Conservation (phyloP, 2,888 invertebrate species). For the Drosophila barbarae region DNA sequence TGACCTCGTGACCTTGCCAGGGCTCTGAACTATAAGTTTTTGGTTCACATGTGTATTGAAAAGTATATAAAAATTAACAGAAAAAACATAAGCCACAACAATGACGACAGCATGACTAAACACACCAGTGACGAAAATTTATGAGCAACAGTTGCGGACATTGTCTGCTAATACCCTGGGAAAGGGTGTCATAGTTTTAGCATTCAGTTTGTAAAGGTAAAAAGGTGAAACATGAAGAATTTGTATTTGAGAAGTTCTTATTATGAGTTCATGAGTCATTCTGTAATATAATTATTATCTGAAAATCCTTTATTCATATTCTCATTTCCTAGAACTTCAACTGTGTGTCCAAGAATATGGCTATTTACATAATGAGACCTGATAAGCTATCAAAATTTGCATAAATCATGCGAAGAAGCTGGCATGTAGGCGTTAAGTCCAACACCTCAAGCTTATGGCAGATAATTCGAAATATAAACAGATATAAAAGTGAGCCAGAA, state of each 20-base stretch:
- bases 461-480: conserved; percentile 17
- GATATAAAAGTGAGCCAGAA: conserved; percentile 5
- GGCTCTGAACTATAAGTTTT: conserved; percentile 63
- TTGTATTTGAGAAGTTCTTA: too few relatives aligned
- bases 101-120: conserved; percentile 56
- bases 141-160: conserved; percentile 42
- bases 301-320: conserved; percentile 11
- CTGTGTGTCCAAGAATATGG: conserved; percentile 47
- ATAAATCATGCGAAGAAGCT: conserved; percentile 23
- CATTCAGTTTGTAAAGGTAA: neutral
- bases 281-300: neutral
- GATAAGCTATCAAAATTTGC: conserved; percentile 42
- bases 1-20: conserved; percentile 60
- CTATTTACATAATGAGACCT: conserved; percentile 28
- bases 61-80: conserved; percentile 14
- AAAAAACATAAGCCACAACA: conserved; percentile 29
- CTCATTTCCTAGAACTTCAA: conserved; percentile 45
- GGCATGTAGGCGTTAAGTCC: conserved; percentile 30
- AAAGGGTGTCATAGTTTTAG: neutral
- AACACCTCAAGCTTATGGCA: conserved; percentile 36
- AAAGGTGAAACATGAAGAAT: neutral
- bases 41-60: conserved; percentile 21
- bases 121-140: conserved; percentile 47
- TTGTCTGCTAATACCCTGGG: conserved; percentile 3
- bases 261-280: neutral